phyloP scores from a whole-genome alignment of 2,113 vertebrate species.

The Alligator sinensis region DNA sequence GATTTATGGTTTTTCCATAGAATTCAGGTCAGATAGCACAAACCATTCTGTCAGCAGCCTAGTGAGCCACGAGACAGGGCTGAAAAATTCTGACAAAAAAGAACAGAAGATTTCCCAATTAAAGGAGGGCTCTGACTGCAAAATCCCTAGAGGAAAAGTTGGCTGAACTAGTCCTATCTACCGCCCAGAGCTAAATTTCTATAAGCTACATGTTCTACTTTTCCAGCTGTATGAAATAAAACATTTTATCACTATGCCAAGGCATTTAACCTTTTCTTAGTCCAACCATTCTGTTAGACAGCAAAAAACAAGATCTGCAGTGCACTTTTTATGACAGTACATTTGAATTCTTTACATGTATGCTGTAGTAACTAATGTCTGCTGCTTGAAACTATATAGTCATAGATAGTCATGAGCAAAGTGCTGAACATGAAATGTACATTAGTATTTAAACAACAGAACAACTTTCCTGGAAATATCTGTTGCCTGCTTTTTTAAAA shows the following conservation, averaged over 20 bases:
- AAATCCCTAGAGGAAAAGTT: not conserved
- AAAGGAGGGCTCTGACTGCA: not conserved
- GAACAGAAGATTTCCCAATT: not conserved
- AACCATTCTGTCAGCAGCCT: not conserved
- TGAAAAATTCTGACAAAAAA: not conserved
- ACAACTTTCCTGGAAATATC: not conserved
- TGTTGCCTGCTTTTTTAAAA: too few relatives aligned
- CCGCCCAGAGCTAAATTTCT: not conserved
- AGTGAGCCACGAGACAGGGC: not conserved
- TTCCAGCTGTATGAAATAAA: constrained; percentile 6
- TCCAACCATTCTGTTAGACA: not conserved
- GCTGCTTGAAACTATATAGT: not conserved
- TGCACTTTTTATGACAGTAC: constrained; percentile 14
- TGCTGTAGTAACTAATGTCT: not conserved
- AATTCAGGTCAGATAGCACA: constrained; percentile 2
- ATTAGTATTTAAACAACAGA: not conserved
- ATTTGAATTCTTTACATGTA: constrained; percentile 38
- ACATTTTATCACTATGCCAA: not conserved
- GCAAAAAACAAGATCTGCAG: not conserved
- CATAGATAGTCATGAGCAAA: not conserved
- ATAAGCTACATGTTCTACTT: not conserved
- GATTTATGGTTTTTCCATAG: not conserved
- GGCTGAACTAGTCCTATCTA: not conserved
- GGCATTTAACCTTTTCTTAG: constrained; percentile 18
- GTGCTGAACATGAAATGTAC: constrained; percentile 24